Percentiles rank a stretch among this genome's conserved stretches.
Conservation (phyloP, 2,797 vertebrate species). For the Lepilemur ruficaudatus region DNA sequence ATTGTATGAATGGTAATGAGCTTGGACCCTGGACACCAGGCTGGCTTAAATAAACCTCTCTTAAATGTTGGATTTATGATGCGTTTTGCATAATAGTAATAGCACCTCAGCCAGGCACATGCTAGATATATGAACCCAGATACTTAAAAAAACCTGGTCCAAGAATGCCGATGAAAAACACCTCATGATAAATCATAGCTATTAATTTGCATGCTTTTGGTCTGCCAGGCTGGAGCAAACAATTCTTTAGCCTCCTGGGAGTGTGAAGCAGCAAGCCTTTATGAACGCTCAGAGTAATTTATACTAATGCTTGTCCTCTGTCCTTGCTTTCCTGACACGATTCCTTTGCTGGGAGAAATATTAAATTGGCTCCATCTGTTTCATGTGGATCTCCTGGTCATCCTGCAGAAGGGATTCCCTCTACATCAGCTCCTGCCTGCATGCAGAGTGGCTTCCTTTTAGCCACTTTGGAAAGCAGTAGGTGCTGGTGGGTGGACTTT, state of each 20-base stretch:
- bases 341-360: conserved; percentile 62
- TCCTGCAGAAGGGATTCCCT: conserved; percentile 34
- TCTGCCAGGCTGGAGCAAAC: conserved; percentile 72
- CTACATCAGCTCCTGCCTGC: not conserved
- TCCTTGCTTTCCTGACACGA: conserved; percentile 67
- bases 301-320: conserved; percentile 61
- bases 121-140: conserved; percentile 60
- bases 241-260: conserved; percentile 72
- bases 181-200: conserved; percentile 63
- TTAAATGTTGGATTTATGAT: conserved; percentile 66
- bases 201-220: conserved; percentile 73
- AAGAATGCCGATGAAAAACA: conserved; percentile 55
- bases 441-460: not conserved
- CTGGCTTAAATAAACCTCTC: conserved; percentile 68
- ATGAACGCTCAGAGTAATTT: conserved; percentile 73
- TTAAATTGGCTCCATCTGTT: conserved; percentile 68
- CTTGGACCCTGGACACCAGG: conserved; percentile 53
- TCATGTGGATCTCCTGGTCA: conserved; percentile 50
- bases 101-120: conserved; percentile 49
- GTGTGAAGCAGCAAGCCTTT: conserved; percentile 62
- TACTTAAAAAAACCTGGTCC: conserved; percentile 56
- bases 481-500: not conserved
- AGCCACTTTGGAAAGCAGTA: not conserved
- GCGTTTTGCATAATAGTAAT: conserved; percentile 36
- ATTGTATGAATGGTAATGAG: conserved; percentile 67